These are phyloP conservation scores for Mesocricetus auratus DNA, from an alignment of 2,113 vertebrate genomes.

Conservation along the genomic window DNA sequence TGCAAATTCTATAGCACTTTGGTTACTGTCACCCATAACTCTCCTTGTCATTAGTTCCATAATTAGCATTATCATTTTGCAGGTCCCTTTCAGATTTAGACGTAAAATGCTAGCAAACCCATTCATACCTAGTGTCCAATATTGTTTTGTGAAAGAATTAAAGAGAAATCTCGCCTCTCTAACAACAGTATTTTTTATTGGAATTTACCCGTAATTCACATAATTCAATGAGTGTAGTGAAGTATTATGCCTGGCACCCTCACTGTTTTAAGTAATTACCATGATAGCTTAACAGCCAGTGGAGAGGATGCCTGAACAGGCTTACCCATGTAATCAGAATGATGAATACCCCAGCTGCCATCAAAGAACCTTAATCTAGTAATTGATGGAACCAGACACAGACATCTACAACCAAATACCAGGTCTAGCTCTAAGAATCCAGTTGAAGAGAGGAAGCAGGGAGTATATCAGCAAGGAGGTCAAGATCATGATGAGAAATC, in stretches of 20 bases:
- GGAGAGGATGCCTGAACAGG: too few relatives aligned
- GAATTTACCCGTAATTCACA: not conserved
- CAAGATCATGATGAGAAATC: too few relatives aligned
- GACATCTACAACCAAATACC: too few relatives aligned
- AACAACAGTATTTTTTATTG: not conserved
- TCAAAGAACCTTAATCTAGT: too few relatives aligned
- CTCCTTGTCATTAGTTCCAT: not conserved
- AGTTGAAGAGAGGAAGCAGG: too few relatives aligned
- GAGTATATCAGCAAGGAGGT: too few relatives aligned
- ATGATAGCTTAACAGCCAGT: not conserved
- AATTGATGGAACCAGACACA: too few relatives aligned
- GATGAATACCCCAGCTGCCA: too few relatives aligned
- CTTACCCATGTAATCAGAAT: too few relatives aligned
- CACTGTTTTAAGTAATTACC: not conserved
- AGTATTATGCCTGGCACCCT: not conserved
- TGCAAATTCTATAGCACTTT: not conserved
- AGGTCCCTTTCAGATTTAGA: not conserved
- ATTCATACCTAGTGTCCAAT: not conserved
- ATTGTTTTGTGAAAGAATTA: not conserved
- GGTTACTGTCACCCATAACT: not conserved
- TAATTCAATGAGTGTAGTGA: not conserved
- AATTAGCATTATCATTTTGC: not conserved
- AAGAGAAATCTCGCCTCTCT: accelerated
- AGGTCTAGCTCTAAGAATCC: too few relatives aligned
- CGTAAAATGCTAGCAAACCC: not conserved